Conservation (phyloP, 2,113 vertebrate genomes). For the Motacilla alba region DNA sequence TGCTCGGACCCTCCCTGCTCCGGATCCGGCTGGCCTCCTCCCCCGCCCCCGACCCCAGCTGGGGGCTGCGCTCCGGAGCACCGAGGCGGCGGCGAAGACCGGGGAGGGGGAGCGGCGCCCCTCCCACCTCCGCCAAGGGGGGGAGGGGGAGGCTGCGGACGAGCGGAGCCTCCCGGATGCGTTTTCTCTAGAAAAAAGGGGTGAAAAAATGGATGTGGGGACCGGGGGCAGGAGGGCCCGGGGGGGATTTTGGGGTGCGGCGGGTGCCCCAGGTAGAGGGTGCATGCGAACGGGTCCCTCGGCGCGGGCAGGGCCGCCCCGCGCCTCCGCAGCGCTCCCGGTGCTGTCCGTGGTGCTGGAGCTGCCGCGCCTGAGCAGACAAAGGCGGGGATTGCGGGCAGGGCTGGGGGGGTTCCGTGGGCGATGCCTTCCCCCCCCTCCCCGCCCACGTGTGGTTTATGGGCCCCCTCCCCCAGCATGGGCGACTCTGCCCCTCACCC, state of each 20-base stretch:
- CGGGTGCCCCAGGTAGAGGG: no score
- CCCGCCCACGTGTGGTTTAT: not conserved
- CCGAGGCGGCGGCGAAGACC: not conserved
- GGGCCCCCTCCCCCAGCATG: not conserved
- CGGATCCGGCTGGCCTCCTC: not conserved
- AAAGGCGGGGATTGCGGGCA: not conserved
- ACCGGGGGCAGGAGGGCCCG: not conserved
- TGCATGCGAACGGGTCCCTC: not conserved
- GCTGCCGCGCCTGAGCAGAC: not conserved
- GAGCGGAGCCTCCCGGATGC: not conserved
- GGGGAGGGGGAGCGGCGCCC: not conserved
- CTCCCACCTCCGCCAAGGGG: not conserved
- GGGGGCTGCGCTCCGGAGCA: not conserved
- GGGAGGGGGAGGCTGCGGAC: not conserved
- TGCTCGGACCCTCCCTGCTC: constrained; percentile 1
- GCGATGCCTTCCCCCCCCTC: not conserved
- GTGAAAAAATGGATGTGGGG: not conserved
- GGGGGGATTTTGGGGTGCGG: not conserved
- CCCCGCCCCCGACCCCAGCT: not conserved
- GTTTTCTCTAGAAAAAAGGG: not conserved
- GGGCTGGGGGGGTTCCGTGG: not conserved
- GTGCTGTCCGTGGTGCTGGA: constrained; percentile 59
- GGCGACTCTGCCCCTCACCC: not conserved
- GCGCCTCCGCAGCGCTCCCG: not conserved
- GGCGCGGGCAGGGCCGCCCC: not conserved